Base-by-base conservation (phyloP, 1,140 invertebrate genomes). In the Sycobia sp. region DNA sequence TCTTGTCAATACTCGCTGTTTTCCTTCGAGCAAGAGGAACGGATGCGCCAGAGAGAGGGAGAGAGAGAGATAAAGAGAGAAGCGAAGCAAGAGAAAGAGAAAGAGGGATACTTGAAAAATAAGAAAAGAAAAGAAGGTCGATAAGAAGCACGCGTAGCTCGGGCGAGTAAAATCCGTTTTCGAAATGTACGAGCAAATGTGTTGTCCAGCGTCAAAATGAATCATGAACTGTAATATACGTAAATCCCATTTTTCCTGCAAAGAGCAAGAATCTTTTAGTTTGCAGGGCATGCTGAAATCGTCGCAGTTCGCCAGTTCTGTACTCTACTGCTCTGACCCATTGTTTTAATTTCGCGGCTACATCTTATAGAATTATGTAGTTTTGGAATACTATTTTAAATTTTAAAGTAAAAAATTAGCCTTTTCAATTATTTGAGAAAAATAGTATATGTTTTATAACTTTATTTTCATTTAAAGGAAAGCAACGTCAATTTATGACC, bases 121-220 rank as follows among this genome's bases (percentile, higher is more conserved):
- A 38, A 20, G 39, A n/a, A 7, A 13, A 25, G 34, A 38, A 14
- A 5, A 7, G 7, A 32, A 14, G 8, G 18, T 22, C 8, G 18
- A 22, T 8, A 53, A 14, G 27, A 54, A 29, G 1, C 9, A n/a
- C 13, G 23, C 20, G 57, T 11, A 61, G 41, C 25, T 46, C 27
- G 9, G 36, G 38, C 49, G 58, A 14, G 27, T 32, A 61, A 61
- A 39, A 61, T 61, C n/a, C 49, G 36, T 61, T 61, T 61, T 53
- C 50, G 27, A 53, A 38, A 39, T 50, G 2, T 27, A 9, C 32
- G 27, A 22, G 8, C 29, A 22, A 13, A 13, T 49, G 23, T 16
- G 7, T 23, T 27, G 25, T 23, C 20, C 2, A 41, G 25, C 54
- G 47, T 14, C 43, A 39, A 41, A 20, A 10, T 49, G 32, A 41